Evolutionary conservation across 2,888 invertebrate genomes (phyloP).

Genomic region (Sinhomidia bicolor): DNA sequence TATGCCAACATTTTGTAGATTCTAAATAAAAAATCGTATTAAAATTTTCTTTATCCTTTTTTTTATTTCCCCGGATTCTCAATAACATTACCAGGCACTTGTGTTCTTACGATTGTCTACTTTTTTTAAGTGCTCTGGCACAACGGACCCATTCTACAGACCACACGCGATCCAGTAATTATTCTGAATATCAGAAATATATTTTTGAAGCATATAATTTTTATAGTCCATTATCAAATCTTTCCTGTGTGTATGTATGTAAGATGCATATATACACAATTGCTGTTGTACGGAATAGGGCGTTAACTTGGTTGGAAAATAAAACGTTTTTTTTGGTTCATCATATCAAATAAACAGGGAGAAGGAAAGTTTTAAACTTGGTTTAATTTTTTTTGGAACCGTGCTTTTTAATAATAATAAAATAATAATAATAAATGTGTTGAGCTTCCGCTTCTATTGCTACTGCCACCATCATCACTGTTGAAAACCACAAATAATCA

Average conservation of each 20-base stretch:
- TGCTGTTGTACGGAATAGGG: not conserved
- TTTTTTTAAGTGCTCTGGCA: conserved; percentile 19
- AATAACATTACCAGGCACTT: not conserved
- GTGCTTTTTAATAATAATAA: not conserved
- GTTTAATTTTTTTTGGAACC: conserved; percentile 37
- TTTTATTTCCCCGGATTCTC: conserved; percentile 11
- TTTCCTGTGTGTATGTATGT: not conserved
- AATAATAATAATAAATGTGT: conserved; percentile 7
- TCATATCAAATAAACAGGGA: not conserved
- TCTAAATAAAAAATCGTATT: not conserved
- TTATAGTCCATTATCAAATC: conserved; percentile 4
- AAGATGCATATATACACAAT: not conserved
- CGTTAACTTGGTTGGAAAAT: not conserved
- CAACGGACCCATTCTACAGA: conserved; percentile 31
- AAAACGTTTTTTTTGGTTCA: not conserved
- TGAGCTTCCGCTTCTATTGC: not conserved
- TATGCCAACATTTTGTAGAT: conserved; percentile 19
- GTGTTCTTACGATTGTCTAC: not conserved
- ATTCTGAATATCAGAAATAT: conserved; percentile 17
- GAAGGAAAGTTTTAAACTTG: not conserved
- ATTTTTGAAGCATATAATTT: conserved; percentile 8
- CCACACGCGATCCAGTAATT: conserved; percentile 74
- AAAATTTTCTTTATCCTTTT: conserved; percentile 9
- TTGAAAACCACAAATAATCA: conserved; percentile 22
- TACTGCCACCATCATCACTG: not conserved